A percentile compares a stretch with the other conserved stretches of the same genome.
Evolutionary conservation across 1,140 invertebrate genomes (phyloP).

Genomic region (Panagrolaimus sp.): DNA sequence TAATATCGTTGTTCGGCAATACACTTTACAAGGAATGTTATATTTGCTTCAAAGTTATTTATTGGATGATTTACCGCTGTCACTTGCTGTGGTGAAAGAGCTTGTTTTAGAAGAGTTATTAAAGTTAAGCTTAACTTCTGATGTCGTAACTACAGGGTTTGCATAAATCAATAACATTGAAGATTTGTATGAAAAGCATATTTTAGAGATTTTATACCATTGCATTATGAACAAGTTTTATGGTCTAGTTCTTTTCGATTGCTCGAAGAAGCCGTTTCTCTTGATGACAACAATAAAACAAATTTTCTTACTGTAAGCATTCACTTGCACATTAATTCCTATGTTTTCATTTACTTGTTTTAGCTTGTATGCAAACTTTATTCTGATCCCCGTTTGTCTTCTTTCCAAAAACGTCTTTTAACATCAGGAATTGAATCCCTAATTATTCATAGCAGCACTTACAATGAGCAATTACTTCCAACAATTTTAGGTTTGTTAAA

Average conservation of each 20-base stretch:
- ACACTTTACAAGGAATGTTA: slow-evolving; percentile 8
- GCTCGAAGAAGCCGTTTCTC: slow-evolving; percentile 1
- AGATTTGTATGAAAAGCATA: too few species aligned
- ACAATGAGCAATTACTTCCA: slow-evolving; percentile 7
- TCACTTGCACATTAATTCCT: too few species aligned
- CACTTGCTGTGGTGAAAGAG: not conserved
- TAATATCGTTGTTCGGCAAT: not conserved
- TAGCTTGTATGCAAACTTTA: slow-evolving; percentile 1
- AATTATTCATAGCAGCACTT: slow-evolving; percentile 13
- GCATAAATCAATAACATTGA: not conserved
- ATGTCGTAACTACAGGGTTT: not conserved
- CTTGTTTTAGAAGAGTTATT: not conserved
- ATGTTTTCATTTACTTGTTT: too few species aligned
- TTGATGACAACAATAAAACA: slow-evolving; percentile 6
- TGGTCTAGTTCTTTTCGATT: slow-evolving; percentile 5
- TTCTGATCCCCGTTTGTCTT: slow-evolving; percentile 8
- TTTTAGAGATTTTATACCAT: not conserved
- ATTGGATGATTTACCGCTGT: not conserved
- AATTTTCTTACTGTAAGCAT: not conserved
- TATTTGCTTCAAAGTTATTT: slow-evolving; percentile 11
- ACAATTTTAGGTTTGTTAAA: not conserved
- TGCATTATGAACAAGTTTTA: slow-evolving; percentile 1
- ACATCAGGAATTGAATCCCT: slow-evolving; percentile 9
- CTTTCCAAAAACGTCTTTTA: slow-evolving; percentile 2
- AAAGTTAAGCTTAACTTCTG: not conserved